phyloP scores from a whole-genome alignment of 1,140 invertebrate genomes.

The Watersipora subatra region DNA sequence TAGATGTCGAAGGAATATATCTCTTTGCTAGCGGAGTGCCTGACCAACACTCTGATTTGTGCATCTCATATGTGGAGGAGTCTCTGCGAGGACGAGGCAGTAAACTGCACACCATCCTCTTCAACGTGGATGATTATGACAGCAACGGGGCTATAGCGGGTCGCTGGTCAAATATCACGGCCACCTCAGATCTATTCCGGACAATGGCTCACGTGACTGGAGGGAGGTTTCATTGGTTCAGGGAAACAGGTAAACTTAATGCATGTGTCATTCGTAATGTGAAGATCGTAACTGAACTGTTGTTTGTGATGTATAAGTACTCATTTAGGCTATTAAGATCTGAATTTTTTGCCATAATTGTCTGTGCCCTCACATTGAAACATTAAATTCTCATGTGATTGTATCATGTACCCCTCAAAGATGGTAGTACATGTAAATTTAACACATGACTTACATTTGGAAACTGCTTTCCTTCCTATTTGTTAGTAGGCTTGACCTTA shows the following conservation, averaged over 20 bases:
- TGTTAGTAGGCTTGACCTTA: too few relatives aligned
- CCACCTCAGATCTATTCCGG: conserved; percentile 33
- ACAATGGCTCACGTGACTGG: conserved; percentile 34
- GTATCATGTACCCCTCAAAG: too few relatives aligned
- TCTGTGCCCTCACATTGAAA: neutral
- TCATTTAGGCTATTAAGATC: neutral
- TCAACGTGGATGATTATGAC: conserved; percentile 41
- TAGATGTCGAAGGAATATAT: conserved; percentile 37
- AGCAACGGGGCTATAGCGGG: conserved; percentile 35
- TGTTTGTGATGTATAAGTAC: neutral
- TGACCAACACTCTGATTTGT: conserved; percentile 32
- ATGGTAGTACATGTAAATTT: too few relatives aligned
- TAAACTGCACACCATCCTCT: conserved; percentile 33
- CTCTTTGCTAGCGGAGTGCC: conserved; percentile 40
- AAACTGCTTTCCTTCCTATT: too few relatives aligned
- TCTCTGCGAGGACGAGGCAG: conserved; percentile 21
- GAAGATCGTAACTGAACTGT: neutral
- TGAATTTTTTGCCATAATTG: neutral
- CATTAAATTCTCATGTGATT: neutral
- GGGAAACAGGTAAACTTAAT: conserved; percentile 35
- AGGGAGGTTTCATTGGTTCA: conserved; percentile 40
- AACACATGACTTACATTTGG: too few relatives aligned
- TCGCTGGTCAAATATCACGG: conserved; percentile 39
- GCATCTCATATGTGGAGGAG: conserved; percentile 33
- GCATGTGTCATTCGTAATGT: neutral